Conservation (phyloP, 2,888 invertebrate genomes). For the Syrphus vitripennis region DNA sequence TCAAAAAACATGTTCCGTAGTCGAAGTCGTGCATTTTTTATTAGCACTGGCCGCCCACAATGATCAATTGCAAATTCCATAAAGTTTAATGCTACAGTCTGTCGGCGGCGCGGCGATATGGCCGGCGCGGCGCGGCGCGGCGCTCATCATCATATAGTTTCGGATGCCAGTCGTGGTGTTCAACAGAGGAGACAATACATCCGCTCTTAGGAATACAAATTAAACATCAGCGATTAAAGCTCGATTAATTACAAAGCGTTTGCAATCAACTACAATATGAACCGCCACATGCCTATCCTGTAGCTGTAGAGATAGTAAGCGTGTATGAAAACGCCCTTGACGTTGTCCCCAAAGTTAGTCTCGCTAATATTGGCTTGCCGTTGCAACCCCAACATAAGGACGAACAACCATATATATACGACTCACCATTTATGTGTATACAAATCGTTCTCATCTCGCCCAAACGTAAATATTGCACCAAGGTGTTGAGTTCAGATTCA, state of each 20-base stretch:
- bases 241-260: slow-evolving; percentile 62
- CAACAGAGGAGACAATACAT: slow-evolving; percentile 51
- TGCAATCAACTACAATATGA: slow-evolving; percentile 41
- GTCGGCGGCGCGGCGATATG: not conserved
- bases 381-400: slow-evolving; percentile 47
- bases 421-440: slow-evolving; percentile 11
- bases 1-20: slow-evolving; percentile 27
- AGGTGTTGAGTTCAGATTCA: slow-evolving; percentile 70
- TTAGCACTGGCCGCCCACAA: slow-evolving; percentile 33
- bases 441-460: slow-evolving; percentile 57
- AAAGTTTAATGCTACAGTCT: slow-evolving; percentile 25
- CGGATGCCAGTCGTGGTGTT: slow-evolving; percentile 25
- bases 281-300: not conserved
- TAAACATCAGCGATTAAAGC: slow-evolving; percentile 61
- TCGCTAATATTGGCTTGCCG: not conserved
- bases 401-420: not conserved
- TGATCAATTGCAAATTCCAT: slow-evolving; percentile 8
- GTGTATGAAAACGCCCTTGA: slow-evolving; percentile 64
- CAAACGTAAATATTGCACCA: slow-evolving; percentile 63
- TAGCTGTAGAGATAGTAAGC: slow-evolving; percentile 23
- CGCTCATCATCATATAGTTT: slow-evolving; percentile 14
- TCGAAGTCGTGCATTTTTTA: slow-evolving; percentile 8
- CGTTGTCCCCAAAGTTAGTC: slow-evolving; percentile 41
- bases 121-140: not conserved
- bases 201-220: slow-evolving; percentile 61